Evolutionary conservation across 2,113 vertebrate genomes (phyloP).

Genomic region (Cyprinodon tularosa): DNA sequence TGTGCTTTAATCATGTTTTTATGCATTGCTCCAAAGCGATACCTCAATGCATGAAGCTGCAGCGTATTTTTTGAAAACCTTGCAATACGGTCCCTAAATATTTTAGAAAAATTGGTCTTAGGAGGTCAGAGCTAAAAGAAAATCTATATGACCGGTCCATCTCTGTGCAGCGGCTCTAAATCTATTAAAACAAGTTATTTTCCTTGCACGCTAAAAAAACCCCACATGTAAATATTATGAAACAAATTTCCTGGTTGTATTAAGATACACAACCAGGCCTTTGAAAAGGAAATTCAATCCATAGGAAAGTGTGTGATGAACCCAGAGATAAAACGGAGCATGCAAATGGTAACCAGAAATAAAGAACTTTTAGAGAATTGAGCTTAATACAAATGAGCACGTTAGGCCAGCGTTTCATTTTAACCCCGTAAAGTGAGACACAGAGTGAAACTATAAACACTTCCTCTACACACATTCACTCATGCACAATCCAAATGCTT

Average conservation of each 20-base stretch:
- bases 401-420: no score
- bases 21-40: no score
- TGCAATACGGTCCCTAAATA: background rate
- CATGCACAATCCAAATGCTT: background rate
- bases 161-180: background rate
- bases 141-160: background rate
- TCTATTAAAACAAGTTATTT: no score
- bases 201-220: no score
- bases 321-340: background rate
- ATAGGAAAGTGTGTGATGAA: background rate
- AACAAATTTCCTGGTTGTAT: background rate
- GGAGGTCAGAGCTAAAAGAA: no score
- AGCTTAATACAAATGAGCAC: background rate
- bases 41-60: no score
- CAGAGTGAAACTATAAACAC: no score
- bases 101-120: background rate
- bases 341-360: background rate
- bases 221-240: background rate
- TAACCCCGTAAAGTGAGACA: no score
- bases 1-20: no score
- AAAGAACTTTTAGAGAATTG: background rate
- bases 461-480: background rate
- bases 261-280: background rate
- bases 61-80: background rate
- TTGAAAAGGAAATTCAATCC: background rate